Conservation (phyloP, 1,140 invertebrate genomes). For the Atta texana region DNA sequence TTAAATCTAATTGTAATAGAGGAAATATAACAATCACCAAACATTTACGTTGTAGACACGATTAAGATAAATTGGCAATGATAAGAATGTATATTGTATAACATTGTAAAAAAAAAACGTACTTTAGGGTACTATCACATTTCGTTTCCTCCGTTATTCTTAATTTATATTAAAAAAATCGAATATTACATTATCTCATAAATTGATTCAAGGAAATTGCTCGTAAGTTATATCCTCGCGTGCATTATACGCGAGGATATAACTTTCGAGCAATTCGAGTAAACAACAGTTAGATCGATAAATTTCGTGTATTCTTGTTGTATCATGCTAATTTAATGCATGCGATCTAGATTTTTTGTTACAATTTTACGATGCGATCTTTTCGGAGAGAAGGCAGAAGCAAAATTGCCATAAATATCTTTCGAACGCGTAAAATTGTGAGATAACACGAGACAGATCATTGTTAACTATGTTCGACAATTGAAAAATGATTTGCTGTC, state of each 20-base stretch:
- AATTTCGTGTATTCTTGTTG: background rate
- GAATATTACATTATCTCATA: background rate
- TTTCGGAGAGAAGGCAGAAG: background rate
- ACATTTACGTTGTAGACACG: background rate
- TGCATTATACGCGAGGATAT: background rate
- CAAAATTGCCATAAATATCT: background rate
- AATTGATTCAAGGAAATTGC: background rate
- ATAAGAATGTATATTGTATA: slow-evolving; percentile 9
- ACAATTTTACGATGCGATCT: background rate
- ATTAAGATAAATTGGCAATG: slow-evolving; percentile 18
- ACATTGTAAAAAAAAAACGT: background rate
- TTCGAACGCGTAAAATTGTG: background rate
- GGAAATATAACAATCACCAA: background rate
- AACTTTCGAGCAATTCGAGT: background rate
- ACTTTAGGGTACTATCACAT: background rate
- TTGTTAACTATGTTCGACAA: background rate
- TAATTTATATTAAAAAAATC: slow-evolving; percentile 10
- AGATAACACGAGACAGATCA: background rate
- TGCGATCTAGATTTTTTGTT: slow-evolving; percentile 26
- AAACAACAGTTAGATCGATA: background rate
- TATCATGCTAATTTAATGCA: background rate
- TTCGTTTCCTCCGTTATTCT: background rate
- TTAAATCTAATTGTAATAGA: background rate
- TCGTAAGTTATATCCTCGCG: too few species aligned
- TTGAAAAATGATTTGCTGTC: slow-evolving; percentile 33